Evolutionary conservation across 2,888 invertebrate genomes (phyloP), one percentile per base, ranked within the genome.

Genomic region (Ecdyonurus torrentis): DNA sequence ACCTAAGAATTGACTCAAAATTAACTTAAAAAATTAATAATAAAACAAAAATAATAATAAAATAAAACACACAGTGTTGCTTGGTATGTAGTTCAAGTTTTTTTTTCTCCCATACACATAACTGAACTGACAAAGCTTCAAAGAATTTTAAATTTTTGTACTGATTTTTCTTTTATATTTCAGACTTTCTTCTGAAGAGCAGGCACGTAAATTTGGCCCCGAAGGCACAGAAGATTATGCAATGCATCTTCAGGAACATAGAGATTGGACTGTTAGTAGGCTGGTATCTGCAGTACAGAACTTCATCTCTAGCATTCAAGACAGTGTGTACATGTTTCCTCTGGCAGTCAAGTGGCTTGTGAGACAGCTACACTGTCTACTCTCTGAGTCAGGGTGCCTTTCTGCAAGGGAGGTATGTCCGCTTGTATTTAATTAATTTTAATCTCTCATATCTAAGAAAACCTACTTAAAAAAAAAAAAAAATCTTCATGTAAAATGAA

Each of bases 251-350:
- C 82, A 83, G 1, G 82, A 87, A 65, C 92, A 95, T 74, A 83
- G 93, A 66, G 82, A 83, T 60, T 87, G 86, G 80, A 85, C 86
- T 0, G 82, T 92, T 22, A 84, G 84, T 66, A 88, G 89, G 64
- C 77, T 97, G 65, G 87, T 86, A 68, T 82, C 84, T 66, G 81
- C 94, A 58, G 84, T 91, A 1, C 86, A 83, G 72, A 80, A 84
- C 69, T 95, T 97, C 73, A 87, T 97, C 60, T 77, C 80, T 7
- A 89, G 90, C 64, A 81, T 97, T 64, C 81, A 85, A 65, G 88
- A 87, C 68, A 89, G 89, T 73, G 88, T 94, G 81, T 85, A 88
- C 67, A 87, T 90, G 71, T 96, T 98, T 75, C 98, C 98, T 0
- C 84, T 89, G 23, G 86, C 88, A 65, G 79, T 96, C 18, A 85